Evolutionary conservation across 37 sponge, comb jelly and placozoan genomes (phyloP).

Genomic region (Theonella swinhoei): DNA sequence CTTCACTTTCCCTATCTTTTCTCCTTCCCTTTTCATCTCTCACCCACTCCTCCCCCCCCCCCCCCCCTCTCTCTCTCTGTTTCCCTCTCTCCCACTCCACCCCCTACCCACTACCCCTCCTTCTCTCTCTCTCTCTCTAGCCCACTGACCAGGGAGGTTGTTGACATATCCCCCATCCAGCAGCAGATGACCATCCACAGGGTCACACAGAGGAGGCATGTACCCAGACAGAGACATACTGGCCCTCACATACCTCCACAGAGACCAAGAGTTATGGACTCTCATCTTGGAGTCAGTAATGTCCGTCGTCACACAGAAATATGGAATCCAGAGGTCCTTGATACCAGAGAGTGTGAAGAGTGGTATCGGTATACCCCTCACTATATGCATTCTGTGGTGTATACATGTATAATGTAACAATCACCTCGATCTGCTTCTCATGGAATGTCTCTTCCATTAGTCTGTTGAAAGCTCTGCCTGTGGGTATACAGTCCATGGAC

Average conservation of each 20-base stretch:
- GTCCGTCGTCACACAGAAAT: constrained; percentile 94
- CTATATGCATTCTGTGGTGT: not conserved
- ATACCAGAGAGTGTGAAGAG: not conserved
- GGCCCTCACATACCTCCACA: constrained; percentile 94
- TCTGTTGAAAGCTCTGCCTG: too few species aligned
- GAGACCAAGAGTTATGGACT: constrained; percentile 70
- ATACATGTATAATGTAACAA: not conserved
- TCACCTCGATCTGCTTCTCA: constrained; percentile 93
- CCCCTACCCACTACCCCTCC: too few species aligned
- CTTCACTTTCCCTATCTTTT: too few species aligned
- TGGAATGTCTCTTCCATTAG: not conserved
- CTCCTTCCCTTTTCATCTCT: too few species aligned
- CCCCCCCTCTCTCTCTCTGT: too few species aligned
- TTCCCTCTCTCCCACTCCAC: too few species aligned
- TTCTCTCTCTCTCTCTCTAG: too few species aligned
- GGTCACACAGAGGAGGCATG: constrained; percentile 97
- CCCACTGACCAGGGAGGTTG: constrained; percentile 89
- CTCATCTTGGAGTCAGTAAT: constrained; percentile 87
- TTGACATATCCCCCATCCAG: constrained; percentile 97
- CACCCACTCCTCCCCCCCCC: too few species aligned
- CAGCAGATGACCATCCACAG: constrained; percentile 95
- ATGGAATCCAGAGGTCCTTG: constrained; percentile 97
- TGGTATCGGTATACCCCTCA: not conserved
- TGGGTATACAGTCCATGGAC: too few species aligned
- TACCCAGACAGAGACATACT: constrained; percentile 99